Evolutionary conservation across 2,888 invertebrate species (phyloP), one percentile per base, ranked within the genome.

Genomic region (Xylophagus ater): DNA sequence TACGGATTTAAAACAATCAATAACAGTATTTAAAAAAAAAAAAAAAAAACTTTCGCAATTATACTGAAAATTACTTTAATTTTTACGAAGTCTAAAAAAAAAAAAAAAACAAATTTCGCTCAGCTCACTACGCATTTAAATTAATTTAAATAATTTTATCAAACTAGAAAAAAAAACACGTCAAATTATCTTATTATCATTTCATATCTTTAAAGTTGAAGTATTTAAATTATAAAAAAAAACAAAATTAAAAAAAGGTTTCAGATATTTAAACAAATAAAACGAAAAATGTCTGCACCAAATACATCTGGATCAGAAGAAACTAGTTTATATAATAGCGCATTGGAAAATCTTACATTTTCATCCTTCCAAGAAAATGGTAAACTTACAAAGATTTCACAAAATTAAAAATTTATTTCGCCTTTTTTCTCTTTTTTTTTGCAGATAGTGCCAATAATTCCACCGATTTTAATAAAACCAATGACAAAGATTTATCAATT

Each of bases 301-400:
- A 39, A 30, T 31, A 32, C 41, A 32, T 19, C 45, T 18, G 41
- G 32, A 24, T 29, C 33, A n/a, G 45, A 45, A 21, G 47, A 47
- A 23, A 33, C 15, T 36, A 61, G 56, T 23, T 44, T 59, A 7
- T 62, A 63, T 43, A 55, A 56, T 29, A 62, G 60, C 38, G 60
- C 62, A 17, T 43, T 59, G 41, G 62, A 62, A 24, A 55, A 57
- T 52, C 49, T 50, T 26, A 48, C 46, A 20, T 57, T 52, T 45
- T 54, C 47, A 42, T 56, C 58, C 12, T 55, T 56, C 41, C 56
- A 51, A 46, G 42, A 34, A 25, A 42, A 42, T 38, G 63, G 62
- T 60, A 48, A 45, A 41, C 44, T 8, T 9, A 19, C 9, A 7
- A 7, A 5, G 6, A 21, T 21, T 21, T 21, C 9, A 3, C 15